Conservation (phyloP, 1,140 invertebrate genomes). For the Pinna nobilis region DNA sequence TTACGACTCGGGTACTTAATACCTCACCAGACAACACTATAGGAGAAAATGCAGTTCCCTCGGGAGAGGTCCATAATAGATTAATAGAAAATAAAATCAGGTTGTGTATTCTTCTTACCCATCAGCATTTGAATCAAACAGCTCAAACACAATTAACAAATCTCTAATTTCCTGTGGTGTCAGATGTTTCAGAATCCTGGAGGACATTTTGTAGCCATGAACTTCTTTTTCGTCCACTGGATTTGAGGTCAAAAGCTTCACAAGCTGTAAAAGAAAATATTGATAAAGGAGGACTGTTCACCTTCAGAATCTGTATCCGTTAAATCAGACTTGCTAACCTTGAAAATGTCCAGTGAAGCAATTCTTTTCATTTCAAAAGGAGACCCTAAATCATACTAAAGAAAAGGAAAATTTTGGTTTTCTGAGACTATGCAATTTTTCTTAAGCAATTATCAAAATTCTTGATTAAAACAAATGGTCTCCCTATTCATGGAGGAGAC, state of each 20-base stretch:
- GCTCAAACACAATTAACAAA: slow-evolving; percentile 69
- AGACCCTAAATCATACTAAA: no score
- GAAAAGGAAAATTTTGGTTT: no score
- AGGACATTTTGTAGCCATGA: slow-evolving; percentile 69
- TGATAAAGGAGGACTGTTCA: not conserved
- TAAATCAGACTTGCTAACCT: not conserved
- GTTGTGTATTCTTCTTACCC: slow-evolving; percentile 61
- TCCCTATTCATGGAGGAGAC: no score
- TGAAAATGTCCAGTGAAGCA: not conserved
- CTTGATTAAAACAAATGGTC: no score
- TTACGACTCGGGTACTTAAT: no score
- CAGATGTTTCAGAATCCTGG: slow-evolving; percentile 62
- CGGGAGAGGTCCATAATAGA: no score
- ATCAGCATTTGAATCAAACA: slow-evolving; percentile 69
- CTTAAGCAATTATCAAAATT: no score
- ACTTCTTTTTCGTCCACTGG: slow-evolving; percentile 69
- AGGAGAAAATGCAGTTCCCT: no score
- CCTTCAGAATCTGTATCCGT: not conserved
- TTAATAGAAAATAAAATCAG: not conserved
- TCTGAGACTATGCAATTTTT: no score
- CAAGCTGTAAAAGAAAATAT: slow-evolving; percentile 58
- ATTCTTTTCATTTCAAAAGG: not conserved
- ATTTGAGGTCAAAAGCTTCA: slow-evolving; percentile 66
- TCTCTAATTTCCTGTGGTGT: slow-evolving; percentile 72
- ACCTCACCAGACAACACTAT: no score